Percentiles rank a stretch among this genome's conserved stretches.
These are phyloP conservation scores for Cantharis nigra DNA, from an alignment of 2,888 invertebrate species.

Conservation along the genomic window DNA sequence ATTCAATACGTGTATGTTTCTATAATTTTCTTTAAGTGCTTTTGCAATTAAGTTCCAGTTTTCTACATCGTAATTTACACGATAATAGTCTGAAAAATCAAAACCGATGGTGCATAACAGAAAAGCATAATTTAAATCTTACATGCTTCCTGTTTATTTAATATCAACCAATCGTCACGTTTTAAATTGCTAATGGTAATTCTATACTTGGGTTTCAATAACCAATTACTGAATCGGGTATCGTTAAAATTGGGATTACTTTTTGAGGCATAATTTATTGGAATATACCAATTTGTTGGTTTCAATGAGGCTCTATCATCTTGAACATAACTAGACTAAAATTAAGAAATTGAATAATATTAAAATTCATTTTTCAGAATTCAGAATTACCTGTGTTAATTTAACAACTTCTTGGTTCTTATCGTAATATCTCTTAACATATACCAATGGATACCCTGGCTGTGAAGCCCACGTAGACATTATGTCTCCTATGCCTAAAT, in stretches of 20 bases:
- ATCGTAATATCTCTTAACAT: background rate
- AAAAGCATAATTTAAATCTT: background rate
- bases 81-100: no score
- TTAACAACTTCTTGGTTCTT: background rate
- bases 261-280: background rate
- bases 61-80: no score
- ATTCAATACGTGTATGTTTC: no score
- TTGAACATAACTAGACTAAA: background rate
- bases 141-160: constrained; percentile 21
- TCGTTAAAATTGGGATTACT: background rate
- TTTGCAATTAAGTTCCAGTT: no score
- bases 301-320: no score
- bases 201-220: background rate
- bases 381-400: background rate
- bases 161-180: constrained; percentile 49
- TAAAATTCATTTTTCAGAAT: background rate
- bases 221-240: background rate
- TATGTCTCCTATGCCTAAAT: background rate
- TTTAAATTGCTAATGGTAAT: background rate
- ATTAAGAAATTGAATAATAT: background rate
- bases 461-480: background rate
- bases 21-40: no score
- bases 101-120: no score
- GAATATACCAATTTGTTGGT: background rate
- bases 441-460: background rate